Evolutionary conservation across 2,888 invertebrate genomes (phyloP).

Genomic region (Xylocampa areola): DNA sequence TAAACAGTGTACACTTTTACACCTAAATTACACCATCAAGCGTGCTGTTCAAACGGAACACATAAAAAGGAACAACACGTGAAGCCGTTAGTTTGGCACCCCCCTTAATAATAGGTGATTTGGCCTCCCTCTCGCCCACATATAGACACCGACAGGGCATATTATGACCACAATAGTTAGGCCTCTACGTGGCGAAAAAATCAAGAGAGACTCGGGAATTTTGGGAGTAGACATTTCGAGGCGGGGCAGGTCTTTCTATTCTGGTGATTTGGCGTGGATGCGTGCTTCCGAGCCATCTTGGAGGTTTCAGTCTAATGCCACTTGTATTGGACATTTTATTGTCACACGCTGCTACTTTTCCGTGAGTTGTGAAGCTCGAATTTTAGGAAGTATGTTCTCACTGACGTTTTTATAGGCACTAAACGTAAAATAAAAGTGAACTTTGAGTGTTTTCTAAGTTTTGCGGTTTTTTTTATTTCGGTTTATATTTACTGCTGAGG

Average conservation of each 20-base stretch:
- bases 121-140: constrained; percentile 74
- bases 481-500: constrained; percentile 64
- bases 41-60: constrained; percentile 80
- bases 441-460: constrained; percentile 80
- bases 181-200: constrained; percentile 58
- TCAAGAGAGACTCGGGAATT: not conserved
- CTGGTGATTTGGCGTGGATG: constrained; percentile 71
- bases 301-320: constrained; percentile 82
- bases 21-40: constrained; percentile 83
- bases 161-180: constrained; percentile 67
- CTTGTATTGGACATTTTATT: constrained; percentile 87
- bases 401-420: constrained; percentile 85
- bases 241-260: constrained; percentile 60
- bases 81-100: constrained; percentile 87
- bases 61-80: constrained; percentile 87
- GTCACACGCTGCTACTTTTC: constrained; percentile 83
- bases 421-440: constrained; percentile 82
- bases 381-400: constrained; percentile 80
- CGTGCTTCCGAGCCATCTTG: constrained; percentile 83
- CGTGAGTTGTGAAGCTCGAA: constrained; percentile 80
- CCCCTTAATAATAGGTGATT: constrained; percentile 87
- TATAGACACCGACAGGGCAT: constrained; percentile 65
- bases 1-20: constrained; percentile 71
- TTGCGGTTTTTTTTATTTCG: constrained; percentile 71
- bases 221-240: constrained; percentile 22